Evolutionary conservation across 2,113 vertebrate genomes (phyloP), one percentile per base, ranked within the genome.

Genomic region (Rhineura floridana): DNA sequence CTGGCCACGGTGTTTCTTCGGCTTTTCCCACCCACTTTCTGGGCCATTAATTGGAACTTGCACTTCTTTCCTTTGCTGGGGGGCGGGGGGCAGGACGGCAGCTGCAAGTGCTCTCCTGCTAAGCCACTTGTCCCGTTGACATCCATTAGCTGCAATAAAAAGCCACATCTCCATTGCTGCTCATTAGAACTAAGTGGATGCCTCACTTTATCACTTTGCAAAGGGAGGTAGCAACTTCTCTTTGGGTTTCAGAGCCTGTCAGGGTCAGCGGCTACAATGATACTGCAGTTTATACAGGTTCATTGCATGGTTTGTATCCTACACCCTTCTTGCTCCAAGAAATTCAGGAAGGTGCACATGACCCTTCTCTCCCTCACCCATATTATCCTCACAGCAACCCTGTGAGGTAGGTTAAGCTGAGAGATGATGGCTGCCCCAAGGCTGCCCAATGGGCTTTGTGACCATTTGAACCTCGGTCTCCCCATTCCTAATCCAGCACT

Each of bases 121-220:
- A 17, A 67, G 76, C 78, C 33, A 42, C 73, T 70, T 1, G 36
- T 50, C 39, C 39, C 0, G 87, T 89, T 93, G 90, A 93, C 59
- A 89, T 76, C 93, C 89, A 48, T 92, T 82, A 91, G n/a, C 83
- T 81, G 87, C 91, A 89, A 93, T 36, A 88, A 93, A 93, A 90
- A 91, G 92, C 92, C 30, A 52, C 88, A 87, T 77, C 10, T 88
- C 87, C 86, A 55, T 87, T 89, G 80, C 42, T 79, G 4, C 84
- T 86, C 85, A 70, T 91, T 55, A 92, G 87, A 87, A 62, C 69
- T 83, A 70, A 88, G 62, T 1, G 88, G 84, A 3, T 77, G 65
- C 88, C 83, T 90, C 85, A 83, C 17, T 11, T 0, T 0, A 81
- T 90, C 70, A 39, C 75, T 65, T 12, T n/a, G 3, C 36, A 44